Evolutionary conservation across 2,113 vertebrate genomes (phyloP), one percentile per base, ranked within the genome.

Genomic region (Elachura formosa): DNA sequence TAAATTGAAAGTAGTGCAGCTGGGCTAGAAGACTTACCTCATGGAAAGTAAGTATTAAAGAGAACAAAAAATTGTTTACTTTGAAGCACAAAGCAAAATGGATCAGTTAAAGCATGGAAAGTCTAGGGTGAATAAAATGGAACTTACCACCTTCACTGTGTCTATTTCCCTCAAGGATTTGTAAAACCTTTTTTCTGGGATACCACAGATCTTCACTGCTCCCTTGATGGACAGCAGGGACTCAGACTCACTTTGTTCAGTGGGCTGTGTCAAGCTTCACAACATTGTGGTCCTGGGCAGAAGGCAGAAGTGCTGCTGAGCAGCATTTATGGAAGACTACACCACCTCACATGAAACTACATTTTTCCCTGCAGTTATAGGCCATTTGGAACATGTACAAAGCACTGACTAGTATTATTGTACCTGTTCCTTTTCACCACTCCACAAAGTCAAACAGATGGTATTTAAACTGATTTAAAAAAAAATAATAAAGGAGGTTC

Each of bases 401-500:
- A 93, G 45, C 67, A 79, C 43, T 80, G 74, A 29, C 20, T 36
- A 33, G 28, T 71, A 58, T 16, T 79, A 82, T 62, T 2, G 1
- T 49, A 46, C 23, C 4, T 7, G 56, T 63, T 89, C 77, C 54
- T 84, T 84, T 76, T 91, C 67, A 59, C 45, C 61, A 68, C 68
- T 93, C 64, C 14, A 15, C 85, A 51, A 81, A 89, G 56, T 72
- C 67, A 80, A 55, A 76, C 84, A 93, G 91, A 91, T 91, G 73
- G 84, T 41, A 71, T 62, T 77, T 81, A 72, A 89, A 90, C 55
- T 26, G 63, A 52, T 61, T 40, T 49, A 49, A 49, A 49, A 49
- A 49, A 45, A 45, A 45, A 19, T 19, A 26, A 58, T 67, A 89
- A 68, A 80, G 64, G 59, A 55, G 16, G 13, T 46, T 87, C 63